phyloP scores from a whole-genome alignment of 2,113 vertebrate genomes.

The Camarhynchus parvulus region DNA sequence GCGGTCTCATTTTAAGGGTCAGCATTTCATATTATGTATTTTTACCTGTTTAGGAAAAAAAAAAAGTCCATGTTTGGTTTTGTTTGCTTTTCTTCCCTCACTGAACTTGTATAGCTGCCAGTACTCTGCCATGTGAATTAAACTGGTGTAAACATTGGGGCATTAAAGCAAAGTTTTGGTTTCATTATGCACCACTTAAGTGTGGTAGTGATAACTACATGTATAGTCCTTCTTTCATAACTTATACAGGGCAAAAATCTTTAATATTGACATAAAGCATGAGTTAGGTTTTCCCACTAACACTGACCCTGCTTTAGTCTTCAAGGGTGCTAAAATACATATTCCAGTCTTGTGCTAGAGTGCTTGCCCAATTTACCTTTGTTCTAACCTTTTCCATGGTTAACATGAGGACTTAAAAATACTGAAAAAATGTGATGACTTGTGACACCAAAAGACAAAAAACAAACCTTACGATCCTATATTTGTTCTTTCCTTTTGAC shows the following conservation, averaged over 20 bases:
- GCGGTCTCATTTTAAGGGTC: background rate
- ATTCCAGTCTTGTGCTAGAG: background rate
- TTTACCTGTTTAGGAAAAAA: background rate
- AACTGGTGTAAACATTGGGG: background rate
- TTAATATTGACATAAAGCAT: background rate
- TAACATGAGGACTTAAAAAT: background rate
- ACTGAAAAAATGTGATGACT: background rate
- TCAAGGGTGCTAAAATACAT: background rate
- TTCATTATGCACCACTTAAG: background rate
- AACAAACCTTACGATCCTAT: background rate
- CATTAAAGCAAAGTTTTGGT: background rate
- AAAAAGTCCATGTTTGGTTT: background rate
- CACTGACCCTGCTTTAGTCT: background rate
- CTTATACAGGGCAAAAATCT: background rate
- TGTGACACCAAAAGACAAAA: background rate
- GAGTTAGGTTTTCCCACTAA: background rate
- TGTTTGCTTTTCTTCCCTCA: background rate
- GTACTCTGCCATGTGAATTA: background rate
- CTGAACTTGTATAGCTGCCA: background rate
- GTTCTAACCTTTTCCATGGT: background rate
- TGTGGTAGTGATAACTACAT: background rate
- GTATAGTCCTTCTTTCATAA: background rate
- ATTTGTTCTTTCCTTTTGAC: background rate
- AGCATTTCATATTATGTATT: background rate
- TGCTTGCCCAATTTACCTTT: background rate